Evolutionary conservation across 1,140 invertebrate species (phyloP).

Genomic region (Eriocheir sinensis): DNA sequence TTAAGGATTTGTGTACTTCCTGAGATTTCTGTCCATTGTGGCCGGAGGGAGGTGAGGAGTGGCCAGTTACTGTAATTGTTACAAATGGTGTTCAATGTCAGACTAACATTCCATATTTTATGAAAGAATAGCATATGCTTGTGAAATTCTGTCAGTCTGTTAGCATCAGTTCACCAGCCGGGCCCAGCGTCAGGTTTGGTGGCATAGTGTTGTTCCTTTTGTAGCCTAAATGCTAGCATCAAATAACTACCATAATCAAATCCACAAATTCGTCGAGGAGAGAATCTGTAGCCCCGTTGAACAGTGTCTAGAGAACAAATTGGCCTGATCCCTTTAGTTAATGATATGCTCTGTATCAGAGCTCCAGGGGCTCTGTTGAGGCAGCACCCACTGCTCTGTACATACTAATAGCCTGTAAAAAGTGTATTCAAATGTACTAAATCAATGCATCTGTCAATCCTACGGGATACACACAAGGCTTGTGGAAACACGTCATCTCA

Average conservation of each 20-base stretch:
- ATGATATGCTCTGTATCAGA: constrained; percentile 73
- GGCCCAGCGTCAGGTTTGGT: background rate
- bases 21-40: constrained; percentile 45
- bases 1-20: background rate
- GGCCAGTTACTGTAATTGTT: background rate
- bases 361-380: constrained; percentile 54
- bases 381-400: constrained; percentile 23
- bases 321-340: constrained; percentile 30
- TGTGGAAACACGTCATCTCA: constrained; percentile 3
- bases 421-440: constrained; percentile 48
- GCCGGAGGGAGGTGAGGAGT: background rate
- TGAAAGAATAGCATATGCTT: constrained; percentile 37
- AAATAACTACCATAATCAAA: constrained; percentile 37
- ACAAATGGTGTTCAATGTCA: constrained; percentile 31
- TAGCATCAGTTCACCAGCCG: constrained; percentile 9
- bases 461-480: constrained; percentile 1
- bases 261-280: background rate
- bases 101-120: constrained; percentile 70
- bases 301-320: constrained; percentile 39
- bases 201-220: constrained; percentile 47
- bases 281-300: constrained; percentile 18
- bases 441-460: constrained; percentile 25
- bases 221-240: constrained; percentile 32
- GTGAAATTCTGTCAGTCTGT: constrained; percentile 36
- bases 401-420: constrained; percentile 58